A percentile compares a stretch with the other conserved stretches of the same genome.
phyloP scores from a whole-genome alignment of 2,888 invertebrate species.

The Scaptomyza polygonia region DNA sequence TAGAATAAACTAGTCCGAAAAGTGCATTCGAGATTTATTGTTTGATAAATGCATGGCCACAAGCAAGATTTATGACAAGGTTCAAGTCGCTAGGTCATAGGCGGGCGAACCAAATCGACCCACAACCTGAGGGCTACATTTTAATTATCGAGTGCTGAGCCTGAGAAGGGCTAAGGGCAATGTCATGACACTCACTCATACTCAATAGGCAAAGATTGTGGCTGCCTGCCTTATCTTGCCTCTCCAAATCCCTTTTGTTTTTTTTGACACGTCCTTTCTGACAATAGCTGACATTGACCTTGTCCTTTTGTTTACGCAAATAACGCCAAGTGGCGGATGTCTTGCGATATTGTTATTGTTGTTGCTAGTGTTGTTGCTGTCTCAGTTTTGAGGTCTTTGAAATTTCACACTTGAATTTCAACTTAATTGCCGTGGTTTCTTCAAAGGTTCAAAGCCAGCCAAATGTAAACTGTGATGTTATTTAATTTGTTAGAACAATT shows the following conservation, averaged over 20 bases:
- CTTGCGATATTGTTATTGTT: slow-evolving; percentile 38
- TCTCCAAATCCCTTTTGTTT: not conserved
- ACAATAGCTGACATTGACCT: slow-evolving; percentile 54
- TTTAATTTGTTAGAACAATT: too few species aligned
- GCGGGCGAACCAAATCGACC: too few species aligned
- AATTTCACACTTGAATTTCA: slow-evolving; percentile 42
- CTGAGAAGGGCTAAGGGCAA: slow-evolving; percentile 35
- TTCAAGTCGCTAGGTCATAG: slow-evolving; percentile 39
- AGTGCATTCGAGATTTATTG: slow-evolving; percentile 39
- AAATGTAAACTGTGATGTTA: not conserved
- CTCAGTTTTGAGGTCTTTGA: slow-evolving; percentile 50
- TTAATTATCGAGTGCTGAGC: slow-evolving; percentile 50
- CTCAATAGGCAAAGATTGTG: slow-evolving; percentile 35
- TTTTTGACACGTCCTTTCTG: not conserved
- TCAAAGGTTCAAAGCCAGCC: slow-evolving; percentile 3
- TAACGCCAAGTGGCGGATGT: slow-evolving; percentile 59
- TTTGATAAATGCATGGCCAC: slow-evolving; percentile 30
- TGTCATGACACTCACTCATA: slow-evolving; percentile 34
- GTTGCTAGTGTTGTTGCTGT: slow-evolving; percentile 11
- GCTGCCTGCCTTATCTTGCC: not conserved
- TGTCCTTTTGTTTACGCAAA: slow-evolving; percentile 60
- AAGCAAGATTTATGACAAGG: slow-evolving; percentile 42
- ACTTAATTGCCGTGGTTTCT: too few species aligned
- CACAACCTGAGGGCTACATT: slow-evolving; percentile 38
- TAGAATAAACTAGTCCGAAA: slow-evolving; percentile 8